phyloP scores from a whole-genome alignment of 2,797 vertebrate genomes.

The Amblyopsis hoosieri region DNA sequence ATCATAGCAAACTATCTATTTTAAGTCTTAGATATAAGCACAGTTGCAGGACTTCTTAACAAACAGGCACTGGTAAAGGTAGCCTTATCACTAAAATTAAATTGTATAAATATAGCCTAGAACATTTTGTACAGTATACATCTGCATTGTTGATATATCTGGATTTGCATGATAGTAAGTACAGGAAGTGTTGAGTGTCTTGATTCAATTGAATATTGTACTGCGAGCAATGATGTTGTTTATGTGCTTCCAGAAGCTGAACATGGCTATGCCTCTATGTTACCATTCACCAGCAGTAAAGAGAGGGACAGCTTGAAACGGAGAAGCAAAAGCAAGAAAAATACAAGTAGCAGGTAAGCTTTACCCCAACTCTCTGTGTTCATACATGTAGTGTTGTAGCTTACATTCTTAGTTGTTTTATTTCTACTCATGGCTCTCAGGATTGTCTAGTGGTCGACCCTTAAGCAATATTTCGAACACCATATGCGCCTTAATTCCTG shows the following conservation, averaged over 20 bases:
- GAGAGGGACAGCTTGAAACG: constrained; percentile 88
- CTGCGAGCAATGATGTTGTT: constrained; percentile 62
- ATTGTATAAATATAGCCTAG: background rate
- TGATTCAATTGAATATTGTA: constrained; percentile 3
- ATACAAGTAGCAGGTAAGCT: constrained; percentile 89
- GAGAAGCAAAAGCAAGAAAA: constrained; percentile 92
- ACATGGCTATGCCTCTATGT: constrained; percentile 94
- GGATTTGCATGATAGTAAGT: too few species aligned
- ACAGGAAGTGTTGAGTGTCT: too few species aligned
- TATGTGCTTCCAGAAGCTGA: constrained; percentile 88
- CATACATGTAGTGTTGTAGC: background rate
- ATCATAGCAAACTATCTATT: too few species aligned
- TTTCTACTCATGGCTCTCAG: too few species aligned
- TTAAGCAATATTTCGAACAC: too few species aligned
- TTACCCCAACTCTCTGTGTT: constrained; percentile 27
- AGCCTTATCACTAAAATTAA: too few species aligned
- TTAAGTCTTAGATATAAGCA: too few species aligned
- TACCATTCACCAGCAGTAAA: constrained; percentile 88
- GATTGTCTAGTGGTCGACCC: too few species aligned
- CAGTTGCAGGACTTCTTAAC: too few species aligned
- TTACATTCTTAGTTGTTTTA: background rate
- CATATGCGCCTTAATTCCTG: too few species aligned
- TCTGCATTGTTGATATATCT: too few species aligned
- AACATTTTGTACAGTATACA: background rate
- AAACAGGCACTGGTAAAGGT: too few species aligned